These are phyloP conservation scores for Leistus spinibarbis DNA, from an alignment of 2,888 invertebrate genomes.

Conservation along the genomic window DNA sequence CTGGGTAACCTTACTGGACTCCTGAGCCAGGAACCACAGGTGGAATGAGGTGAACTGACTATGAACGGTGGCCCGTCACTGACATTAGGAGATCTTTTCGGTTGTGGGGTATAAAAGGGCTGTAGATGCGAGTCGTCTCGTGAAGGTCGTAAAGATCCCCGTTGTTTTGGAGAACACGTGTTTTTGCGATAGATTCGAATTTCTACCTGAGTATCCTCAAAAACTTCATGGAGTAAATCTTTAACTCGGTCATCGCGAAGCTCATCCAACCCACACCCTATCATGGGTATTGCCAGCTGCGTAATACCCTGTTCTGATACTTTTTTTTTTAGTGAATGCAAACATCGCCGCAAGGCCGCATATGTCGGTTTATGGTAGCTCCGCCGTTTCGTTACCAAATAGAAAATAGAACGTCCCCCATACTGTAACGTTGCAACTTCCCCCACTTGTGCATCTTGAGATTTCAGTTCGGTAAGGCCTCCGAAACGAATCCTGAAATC, in stretches of 20 bases:
- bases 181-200: constrained; percentile 52
- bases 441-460: constrained; percentile 46
- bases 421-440: constrained; percentile 55
- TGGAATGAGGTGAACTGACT: too few relatives aligned
- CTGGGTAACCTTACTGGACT: too few relatives aligned
- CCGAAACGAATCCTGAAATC: constrained; percentile 47
- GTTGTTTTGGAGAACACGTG: neutral
- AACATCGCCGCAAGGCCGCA: constrained; percentile 50
- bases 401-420: constrained; percentile 56
- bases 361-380: constrained; percentile 51
- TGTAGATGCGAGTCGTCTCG: too few relatives aligned
- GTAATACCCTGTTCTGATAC: constrained; percentile 54
- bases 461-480: constrained; percentile 43
- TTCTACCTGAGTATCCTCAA: constrained; percentile 53
- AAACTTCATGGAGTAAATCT: constrained; percentile 55
- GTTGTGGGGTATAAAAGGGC: too few relatives aligned
- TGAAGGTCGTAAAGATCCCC: too few relatives aligned
- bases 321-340: constrained; percentile 51
- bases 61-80: too few relatives aligned
- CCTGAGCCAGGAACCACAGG: too few relatives aligned
- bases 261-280: constrained; percentile 65
- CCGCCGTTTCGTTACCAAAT: constrained; percentile 60
- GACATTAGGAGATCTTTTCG: too few relatives aligned
- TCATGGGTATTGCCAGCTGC: constrained; percentile 59
- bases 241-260: constrained; percentile 53